Conservation (phyloP, 2,888 invertebrate genomes). For the Drosophila setosimentum region DNA sequence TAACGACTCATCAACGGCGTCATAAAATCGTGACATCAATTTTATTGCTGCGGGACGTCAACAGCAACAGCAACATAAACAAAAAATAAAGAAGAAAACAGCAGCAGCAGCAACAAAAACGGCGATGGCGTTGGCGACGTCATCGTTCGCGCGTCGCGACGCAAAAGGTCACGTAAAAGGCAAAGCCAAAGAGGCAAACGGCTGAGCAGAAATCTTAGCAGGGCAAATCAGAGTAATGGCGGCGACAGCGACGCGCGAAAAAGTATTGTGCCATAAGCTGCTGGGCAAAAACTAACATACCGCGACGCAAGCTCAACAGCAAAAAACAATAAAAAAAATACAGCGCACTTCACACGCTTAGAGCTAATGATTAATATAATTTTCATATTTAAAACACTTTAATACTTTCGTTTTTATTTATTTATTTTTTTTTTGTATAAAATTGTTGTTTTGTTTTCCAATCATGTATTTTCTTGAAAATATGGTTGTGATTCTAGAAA, state of each 20-base stretch:
- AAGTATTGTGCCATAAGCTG: constrained; percentile 53
- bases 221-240: constrained; percentile 26
- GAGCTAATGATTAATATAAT: background rate
- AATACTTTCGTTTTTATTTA: background rate
- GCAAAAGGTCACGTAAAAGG: constrained; percentile 74
- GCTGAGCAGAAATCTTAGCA: constrained; percentile 22
- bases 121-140: constrained; percentile 49
- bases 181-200: constrained; percentile 44
- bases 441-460: background rate
- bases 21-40: constrained; percentile 83
- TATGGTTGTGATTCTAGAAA: background rate
- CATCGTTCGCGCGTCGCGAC: constrained; percentile 63
- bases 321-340: constrained; percentile 24
- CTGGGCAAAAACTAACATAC: constrained; percentile 52
- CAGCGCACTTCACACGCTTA: constrained; percentile 22
- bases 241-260: constrained; percentile 42
- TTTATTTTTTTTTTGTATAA: background rate
- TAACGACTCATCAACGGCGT: constrained; percentile 82
- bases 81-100: constrained; percentile 1
- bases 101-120: constrained; percentile 26
- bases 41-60: constrained; percentile 66
- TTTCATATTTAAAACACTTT: background rate
- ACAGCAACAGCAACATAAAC: constrained; percentile 26
- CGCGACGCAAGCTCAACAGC: constrained; percentile 12
- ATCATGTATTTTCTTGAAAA: background rate